phyloP scores from a whole-genome alignment of 2,113 vertebrate species.

The Antigone vipio region DNA sequence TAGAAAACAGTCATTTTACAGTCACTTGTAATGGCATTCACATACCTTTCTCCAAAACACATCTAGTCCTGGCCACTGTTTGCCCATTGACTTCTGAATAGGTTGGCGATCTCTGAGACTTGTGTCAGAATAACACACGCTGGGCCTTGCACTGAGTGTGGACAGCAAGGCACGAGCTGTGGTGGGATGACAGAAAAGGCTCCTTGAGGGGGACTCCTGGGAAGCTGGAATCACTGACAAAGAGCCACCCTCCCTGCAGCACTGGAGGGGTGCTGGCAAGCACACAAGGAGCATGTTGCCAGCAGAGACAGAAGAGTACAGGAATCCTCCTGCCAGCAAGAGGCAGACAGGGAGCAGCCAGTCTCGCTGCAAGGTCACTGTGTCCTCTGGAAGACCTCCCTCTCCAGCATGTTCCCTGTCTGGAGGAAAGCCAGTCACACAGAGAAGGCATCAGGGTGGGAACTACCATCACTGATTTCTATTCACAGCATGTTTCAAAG shows the following conservation, averaged over 20 bases:
- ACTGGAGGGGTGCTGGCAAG: constrained; percentile 18
- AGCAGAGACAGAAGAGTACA: constrained; percentile 10
- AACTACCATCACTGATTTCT: neutral
- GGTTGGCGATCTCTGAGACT: fast-evolving
- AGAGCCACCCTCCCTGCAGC: neutral
- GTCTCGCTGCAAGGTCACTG: neutral
- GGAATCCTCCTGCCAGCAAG: constrained; percentile 15
- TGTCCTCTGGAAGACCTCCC: constrained; percentile 46
- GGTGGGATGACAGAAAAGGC: neutral
- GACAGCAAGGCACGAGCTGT: neutral
- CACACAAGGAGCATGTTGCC: neutral
- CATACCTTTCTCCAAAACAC: neutral
- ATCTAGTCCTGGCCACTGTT: neutral
- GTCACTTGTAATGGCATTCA: neutral
- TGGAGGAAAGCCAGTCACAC: neutral
- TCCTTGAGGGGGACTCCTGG: neutral
- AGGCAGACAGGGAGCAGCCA: constrained; percentile 15
- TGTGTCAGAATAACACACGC: neutral
- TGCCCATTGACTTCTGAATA: neutral
- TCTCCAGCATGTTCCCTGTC: neutral
- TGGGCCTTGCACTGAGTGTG: neutral
- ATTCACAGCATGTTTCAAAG: neutral
- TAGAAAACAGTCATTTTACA: neutral
- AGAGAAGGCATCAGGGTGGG: neutral
- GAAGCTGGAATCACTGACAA: neutral